Percentiles rank a stretch among this genome's conserved stretches.
Evolutionary conservation across 2,113 vertebrate species (phyloP).

Genomic region (Craseonycteris thonglongyai): DNA sequence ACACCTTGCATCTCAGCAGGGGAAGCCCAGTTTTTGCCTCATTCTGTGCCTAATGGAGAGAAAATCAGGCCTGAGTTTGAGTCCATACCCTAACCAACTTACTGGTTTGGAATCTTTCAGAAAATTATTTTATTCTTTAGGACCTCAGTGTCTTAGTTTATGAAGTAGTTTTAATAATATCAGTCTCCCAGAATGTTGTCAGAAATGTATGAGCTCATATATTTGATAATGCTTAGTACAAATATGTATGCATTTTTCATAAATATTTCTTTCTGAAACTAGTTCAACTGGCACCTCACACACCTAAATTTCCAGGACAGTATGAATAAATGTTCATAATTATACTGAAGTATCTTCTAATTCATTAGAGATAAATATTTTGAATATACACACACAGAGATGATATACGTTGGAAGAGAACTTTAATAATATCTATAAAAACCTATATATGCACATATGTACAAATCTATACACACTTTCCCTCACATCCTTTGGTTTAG

Average conservation of each 20-base stretch:
- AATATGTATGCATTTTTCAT: background rate
- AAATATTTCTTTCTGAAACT: background rate
- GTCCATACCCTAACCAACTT: background rate
- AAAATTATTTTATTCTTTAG: no score
- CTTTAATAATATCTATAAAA: background rate
- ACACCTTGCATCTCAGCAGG: accelerated
- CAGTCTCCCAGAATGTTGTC: background rate
- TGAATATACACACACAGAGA: background rate
- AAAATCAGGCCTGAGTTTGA: background rate
- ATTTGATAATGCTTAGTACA: background rate
- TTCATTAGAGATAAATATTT: background rate
- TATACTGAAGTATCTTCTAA: background rate
- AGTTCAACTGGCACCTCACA: background rate
- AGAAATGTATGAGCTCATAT: background rate
- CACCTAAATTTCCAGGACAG: background rate
- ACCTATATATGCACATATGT: background rate
- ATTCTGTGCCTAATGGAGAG: background rate
- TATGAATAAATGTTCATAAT: background rate
- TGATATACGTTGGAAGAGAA: background rate
- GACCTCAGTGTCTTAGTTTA: background rate
- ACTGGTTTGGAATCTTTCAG: background rate
- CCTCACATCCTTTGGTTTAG: background rate
- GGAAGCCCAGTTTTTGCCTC: background rate
- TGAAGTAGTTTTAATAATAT: background rate
- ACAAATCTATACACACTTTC: background rate